A percentile compares a stretch with the other conserved stretches of the same genome.
Conservation (phyloP, 2,797 vertebrate species). For the Cossypha caffra region DNA sequence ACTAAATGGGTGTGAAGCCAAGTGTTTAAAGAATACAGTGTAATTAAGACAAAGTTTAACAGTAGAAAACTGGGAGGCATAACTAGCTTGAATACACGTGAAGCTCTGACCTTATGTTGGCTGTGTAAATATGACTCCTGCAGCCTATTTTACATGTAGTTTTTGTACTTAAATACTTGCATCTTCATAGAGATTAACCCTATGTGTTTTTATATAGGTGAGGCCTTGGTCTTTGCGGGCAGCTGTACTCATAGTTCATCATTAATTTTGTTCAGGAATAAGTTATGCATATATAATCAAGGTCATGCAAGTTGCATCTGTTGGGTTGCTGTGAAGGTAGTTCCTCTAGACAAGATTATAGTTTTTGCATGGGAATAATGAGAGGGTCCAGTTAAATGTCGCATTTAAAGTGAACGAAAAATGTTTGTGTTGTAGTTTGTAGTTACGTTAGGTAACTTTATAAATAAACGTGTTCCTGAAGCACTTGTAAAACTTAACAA, state of each 20-base stretch:
- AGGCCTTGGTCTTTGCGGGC: background rate
- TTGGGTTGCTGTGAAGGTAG: background rate
- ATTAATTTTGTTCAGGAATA: background rate
- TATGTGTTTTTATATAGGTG: background rate
- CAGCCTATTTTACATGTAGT: background rate
- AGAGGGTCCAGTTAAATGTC: background rate
- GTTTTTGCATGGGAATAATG: background rate
- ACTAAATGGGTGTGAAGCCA: slow-evolving; percentile 30
- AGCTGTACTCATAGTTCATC: background rate
- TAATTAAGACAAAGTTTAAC: slow-evolving; percentile 52
- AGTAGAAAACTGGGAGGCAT: slow-evolving; percentile 20
- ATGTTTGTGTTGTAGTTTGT: background rate
- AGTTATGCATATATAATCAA: background rate
- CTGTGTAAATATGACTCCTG: background rate
- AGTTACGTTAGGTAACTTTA: background rate
- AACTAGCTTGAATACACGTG: background rate
- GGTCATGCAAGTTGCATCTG: background rate
- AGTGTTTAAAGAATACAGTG: slow-evolving; percentile 38
- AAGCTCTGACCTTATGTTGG: background rate
- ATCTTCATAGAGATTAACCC: background rate
- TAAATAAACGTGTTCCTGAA: background rate
- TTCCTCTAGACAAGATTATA: background rate
- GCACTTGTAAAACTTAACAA: background rate
- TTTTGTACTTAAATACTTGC: background rate
- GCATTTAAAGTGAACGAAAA: background rate